phyloP scores from a whole-genome alignment of 2,888 invertebrate species.

The Agonopterix heracliana region DNA sequence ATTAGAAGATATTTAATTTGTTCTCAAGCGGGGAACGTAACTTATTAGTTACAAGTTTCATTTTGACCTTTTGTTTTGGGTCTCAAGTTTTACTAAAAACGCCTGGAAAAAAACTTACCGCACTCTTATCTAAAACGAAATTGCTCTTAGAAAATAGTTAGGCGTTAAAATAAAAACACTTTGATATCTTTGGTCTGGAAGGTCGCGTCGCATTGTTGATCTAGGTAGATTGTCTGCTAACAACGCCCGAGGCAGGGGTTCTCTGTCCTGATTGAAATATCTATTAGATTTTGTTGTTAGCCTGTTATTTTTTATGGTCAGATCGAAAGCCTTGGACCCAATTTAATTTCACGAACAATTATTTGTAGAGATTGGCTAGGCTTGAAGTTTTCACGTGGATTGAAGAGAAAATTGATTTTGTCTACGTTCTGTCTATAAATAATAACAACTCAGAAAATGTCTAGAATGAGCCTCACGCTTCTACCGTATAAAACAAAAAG shows the following conservation, averaged over 20 bases:
- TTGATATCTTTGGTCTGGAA: neutral
- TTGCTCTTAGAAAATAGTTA: neutral
- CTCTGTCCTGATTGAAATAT: slow-evolving; percentile 2
- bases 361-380: too few species aligned
- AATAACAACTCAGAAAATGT: too few species aligned
- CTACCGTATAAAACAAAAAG: too few species aligned
- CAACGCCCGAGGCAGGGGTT: neutral
- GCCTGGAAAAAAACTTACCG: neutral
- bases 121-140: too few species aligned
- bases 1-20: too few species aligned
- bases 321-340: neutral
- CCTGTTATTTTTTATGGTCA: neutral
- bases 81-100: neutral
- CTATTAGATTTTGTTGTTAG: neutral
- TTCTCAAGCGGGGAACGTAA: too few species aligned
- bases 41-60: too few species aligned
- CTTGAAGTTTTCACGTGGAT: too few species aligned
- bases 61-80: too few species aligned
- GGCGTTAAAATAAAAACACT: neutral
- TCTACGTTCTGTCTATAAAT: too few species aligned
- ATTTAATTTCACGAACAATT: neutral
- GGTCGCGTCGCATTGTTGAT: neutral
- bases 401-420: too few species aligned
- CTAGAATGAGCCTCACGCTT: too few species aligned
- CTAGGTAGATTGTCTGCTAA: neutral